A percentile compares a stretch with the other conserved stretches of the same genome.
phyloP scores from a whole-genome alignment of 2,113 vertebrate genomes.

The Megaleporinus macrocephalus region DNA sequence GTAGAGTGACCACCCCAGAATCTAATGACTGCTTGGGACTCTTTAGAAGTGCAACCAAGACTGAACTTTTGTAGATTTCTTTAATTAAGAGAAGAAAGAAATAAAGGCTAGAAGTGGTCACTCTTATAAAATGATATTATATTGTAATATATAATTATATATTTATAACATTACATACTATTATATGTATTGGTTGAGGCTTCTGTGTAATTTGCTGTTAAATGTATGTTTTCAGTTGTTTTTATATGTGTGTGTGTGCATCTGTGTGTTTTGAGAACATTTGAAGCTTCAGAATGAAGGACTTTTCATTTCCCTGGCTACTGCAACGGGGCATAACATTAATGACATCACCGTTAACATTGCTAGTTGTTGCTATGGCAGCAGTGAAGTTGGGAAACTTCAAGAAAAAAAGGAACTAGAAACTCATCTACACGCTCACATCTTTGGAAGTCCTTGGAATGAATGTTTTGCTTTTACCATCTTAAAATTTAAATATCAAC shows the following conservation, averaged over 20 bases:
- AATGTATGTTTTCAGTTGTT: neutral
- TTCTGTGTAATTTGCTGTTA: no score
- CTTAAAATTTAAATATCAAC: neutral
- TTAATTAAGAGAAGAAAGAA: no score
- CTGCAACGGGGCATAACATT: neutral
- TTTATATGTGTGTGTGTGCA: neutral
- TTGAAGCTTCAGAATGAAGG: neutral
- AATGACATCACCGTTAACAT: neutral
- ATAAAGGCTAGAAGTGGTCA: no score
- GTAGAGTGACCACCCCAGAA: no score
- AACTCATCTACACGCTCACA: neutral
- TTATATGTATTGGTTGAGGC: no score
- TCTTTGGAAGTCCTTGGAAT: neutral
- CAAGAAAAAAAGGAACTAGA: neutral
- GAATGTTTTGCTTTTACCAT: neutral
- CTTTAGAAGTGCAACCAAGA: no score
- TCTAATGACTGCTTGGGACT: no score
- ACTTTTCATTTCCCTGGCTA: neutral
- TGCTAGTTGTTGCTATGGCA: slow-evolving; percentile 23
- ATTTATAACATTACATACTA: no score
- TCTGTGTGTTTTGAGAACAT: neutral
- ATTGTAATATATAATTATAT: no score
- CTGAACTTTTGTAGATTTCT: no score
- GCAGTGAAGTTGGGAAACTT: neutral
- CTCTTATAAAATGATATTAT: no score